Percentiles rank a stretch among this genome's conserved stretches.
phyloP scores from a whole-genome alignment of 2,113 vertebrate species.

The Diphyllodes magnificus region DNA sequence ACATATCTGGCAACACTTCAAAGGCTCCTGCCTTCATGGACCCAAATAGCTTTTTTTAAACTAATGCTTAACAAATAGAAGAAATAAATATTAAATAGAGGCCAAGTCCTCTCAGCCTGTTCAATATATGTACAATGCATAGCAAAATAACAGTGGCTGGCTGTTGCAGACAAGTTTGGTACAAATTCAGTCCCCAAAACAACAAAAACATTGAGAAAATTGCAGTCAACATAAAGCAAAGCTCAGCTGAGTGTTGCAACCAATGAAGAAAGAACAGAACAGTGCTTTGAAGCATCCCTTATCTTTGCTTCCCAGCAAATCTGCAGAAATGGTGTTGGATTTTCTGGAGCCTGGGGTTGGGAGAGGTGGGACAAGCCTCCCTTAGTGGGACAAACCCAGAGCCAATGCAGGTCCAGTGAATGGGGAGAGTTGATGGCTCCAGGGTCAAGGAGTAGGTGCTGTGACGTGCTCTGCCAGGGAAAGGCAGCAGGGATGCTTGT shows the following conservation, averaged over 20 bases:
- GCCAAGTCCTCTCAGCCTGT: constrained; percentile 37
- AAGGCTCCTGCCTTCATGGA: not conserved
- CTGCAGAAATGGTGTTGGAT: not conserved
- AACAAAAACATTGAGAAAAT: not conserved
- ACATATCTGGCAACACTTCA: not conserved
- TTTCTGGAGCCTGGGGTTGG: not conserved
- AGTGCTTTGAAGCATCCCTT: not conserved
- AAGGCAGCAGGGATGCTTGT: not conserved
- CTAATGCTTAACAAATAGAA: constrained; percentile 77
- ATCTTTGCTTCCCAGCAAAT: not conserved
- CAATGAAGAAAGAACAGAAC: not conserved
- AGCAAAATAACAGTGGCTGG: constrained; percentile 68
- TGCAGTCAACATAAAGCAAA: not conserved
- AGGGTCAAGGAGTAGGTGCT: not conserved
- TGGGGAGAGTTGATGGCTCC: accelerated
- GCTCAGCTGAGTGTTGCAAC: not conserved
- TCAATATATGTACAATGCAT: constrained; percentile 77
- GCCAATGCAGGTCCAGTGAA: not conserved
- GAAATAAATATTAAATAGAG: constrained; percentile 80
- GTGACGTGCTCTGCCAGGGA: not conserved
- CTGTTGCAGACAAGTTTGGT: constrained; percentile 35
- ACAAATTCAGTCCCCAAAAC: not conserved
- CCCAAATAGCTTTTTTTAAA: not conserved
- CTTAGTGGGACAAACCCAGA: not conserved
- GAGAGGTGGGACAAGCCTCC: not conserved